Percentiles rank a stretch among this genome's conserved stretches.
Evolutionary conservation across 2,797 vertebrate species (phyloP).

Genomic region (Pogoniulus pusillus): DNA sequence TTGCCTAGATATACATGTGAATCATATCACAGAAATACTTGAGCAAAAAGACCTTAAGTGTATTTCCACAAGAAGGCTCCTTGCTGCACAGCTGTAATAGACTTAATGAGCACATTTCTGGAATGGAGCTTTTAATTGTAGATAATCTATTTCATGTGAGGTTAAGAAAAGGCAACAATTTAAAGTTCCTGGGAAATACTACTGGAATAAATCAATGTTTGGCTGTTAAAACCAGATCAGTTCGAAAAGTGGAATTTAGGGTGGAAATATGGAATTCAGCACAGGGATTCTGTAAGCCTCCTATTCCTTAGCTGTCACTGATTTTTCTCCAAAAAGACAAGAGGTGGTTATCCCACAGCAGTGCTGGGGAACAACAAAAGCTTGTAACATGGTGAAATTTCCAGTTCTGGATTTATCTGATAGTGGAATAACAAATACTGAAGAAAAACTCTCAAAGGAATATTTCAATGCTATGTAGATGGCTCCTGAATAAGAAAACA

Average conservation of each 20-base stretch:
- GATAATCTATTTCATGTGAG: neutral
- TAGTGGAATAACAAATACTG: neutral
- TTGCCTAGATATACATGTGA: neutral
- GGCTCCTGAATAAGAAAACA: neutral
- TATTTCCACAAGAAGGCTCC: neutral
- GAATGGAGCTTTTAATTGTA: neutral
- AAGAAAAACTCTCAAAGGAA: neutral
- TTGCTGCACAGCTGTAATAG: neutral
- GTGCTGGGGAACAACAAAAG: neutral
- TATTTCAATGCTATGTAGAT: neutral
- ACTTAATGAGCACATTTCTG: neutral
- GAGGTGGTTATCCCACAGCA: neutral
- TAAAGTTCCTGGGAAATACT: neutral
- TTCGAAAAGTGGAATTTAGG: neutral
- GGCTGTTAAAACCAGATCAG: neutral
- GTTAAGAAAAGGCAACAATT: neutral
- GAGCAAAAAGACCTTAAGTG: neutral
- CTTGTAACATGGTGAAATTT: neutral
- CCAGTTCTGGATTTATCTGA: neutral
- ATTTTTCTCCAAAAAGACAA: neutral
- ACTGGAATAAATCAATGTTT: neutral
- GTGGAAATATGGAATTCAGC: neutral
- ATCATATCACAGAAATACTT: neutral
- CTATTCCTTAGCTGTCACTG: neutral
- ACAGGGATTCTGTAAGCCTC: neutral